Evolutionary conservation across 2,797 vertebrate species (phyloP).

Genomic region (Pteronotus mesoamericanus): DNA sequence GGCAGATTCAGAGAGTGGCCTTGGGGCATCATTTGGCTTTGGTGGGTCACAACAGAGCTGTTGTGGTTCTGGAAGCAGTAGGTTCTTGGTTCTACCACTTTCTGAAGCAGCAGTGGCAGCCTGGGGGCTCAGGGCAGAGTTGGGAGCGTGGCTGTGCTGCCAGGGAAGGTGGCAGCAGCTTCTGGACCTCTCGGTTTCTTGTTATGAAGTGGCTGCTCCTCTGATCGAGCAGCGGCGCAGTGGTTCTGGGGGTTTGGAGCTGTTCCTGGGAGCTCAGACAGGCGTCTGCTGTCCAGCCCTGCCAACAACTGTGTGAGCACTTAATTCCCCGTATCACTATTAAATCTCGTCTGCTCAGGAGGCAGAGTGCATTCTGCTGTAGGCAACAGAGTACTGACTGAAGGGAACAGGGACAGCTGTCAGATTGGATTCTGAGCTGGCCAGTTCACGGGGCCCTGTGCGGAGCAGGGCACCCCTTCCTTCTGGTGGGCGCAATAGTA

Average conservation of each 20-base stretch:
- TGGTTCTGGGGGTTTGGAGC: not conserved
- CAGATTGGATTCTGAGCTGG: not conserved
- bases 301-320: not conserved
- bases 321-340: not conserved
- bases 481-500: not conserved
- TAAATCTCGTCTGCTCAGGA: not conserved
- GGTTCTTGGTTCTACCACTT: not conserved
- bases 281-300: not conserved
- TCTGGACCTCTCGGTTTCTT: not conserved
- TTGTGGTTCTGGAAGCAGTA: not conserved
- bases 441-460: not conserved
- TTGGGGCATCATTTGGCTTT: not conserved
- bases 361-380: not conserved
- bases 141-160: not conserved
- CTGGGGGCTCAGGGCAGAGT: not conserved
- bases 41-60: not conserved
- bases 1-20: not conserved
- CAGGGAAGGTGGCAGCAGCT: not conserved
- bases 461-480: not conserved
- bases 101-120: not conserved
- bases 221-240: not conserved
- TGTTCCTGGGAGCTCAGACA: not conserved
- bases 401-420: not conserved
- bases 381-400: not conserved
- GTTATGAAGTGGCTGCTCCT: not conserved